Evolutionary conservation across 2,797 vertebrate species (phyloP).

Genomic region (Chloroceryle inda): DNA sequence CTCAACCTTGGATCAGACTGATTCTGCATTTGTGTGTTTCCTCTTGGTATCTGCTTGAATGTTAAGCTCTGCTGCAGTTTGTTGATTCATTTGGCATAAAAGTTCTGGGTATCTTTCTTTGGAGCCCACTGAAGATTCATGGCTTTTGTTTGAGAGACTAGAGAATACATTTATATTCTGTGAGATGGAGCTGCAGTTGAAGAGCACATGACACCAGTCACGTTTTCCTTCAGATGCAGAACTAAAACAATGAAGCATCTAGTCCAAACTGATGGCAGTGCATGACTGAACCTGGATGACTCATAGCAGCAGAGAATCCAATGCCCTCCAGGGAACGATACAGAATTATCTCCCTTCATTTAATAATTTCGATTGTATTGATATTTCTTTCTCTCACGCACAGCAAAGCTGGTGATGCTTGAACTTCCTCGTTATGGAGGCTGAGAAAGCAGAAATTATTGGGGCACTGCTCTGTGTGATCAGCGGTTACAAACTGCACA

Average conservation of each 20-base stretch:
- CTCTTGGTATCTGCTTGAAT: not conserved
- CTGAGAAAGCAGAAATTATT: not conserved
- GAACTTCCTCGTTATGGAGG: not conserved
- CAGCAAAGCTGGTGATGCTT: not conserved
- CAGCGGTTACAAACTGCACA: not conserved
- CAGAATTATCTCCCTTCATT: not conserved
- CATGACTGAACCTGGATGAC: not conserved
- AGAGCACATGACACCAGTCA: not conserved
- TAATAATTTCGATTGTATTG: not conserved
- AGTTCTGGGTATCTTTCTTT: not conserved
- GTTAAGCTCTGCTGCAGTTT: not conserved
- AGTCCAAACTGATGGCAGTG: not conserved
- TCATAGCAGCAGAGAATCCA: not conserved
- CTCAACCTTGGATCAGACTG: not conserved
- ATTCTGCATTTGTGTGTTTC: not conserved
- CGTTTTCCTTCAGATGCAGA: not conserved
- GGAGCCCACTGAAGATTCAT: not conserved
- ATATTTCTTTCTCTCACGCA: not conserved
- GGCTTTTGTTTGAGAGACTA: not conserved
- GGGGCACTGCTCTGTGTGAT: not conserved
- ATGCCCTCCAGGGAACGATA: not conserved
- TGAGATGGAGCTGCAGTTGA: not conserved
- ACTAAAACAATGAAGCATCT: not conserved
- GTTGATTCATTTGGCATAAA: not conserved
- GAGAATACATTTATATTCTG: not conserved